Evolutionary conservation across 2,113 vertebrate genomes (phyloP).

Genomic region (Tychaedon coryphoeus): DNA sequence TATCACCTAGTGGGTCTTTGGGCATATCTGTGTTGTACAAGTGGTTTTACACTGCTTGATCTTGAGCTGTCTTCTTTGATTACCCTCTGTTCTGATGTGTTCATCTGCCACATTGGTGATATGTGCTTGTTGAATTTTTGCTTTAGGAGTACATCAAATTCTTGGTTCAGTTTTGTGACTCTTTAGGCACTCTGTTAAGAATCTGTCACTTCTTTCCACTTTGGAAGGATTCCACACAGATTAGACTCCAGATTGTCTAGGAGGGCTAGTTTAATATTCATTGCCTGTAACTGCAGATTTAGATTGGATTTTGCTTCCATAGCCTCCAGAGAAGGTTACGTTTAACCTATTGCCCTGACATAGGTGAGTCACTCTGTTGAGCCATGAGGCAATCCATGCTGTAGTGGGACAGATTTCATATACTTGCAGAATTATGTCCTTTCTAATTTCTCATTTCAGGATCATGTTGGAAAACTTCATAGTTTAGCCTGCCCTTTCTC

Average conservation of each 20-base stretch:
- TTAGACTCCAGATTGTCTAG: not conserved
- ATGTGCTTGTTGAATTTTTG: not conserved
- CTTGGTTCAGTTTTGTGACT: not conserved
- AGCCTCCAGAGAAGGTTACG: not conserved
- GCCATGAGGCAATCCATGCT: not conserved
- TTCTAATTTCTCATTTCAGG: not conserved
- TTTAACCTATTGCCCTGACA: not conserved
- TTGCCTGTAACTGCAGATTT: not conserved
- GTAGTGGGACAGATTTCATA: not conserved
- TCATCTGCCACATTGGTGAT: fast-evolving
- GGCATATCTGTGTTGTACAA: not conserved
- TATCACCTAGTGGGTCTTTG: not conserved
- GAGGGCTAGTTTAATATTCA: not conserved
- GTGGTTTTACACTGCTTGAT: not conserved
- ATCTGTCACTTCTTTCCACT: not conserved
- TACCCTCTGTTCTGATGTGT: not conserved
- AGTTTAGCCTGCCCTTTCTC: not conserved
- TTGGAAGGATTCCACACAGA: not conserved
- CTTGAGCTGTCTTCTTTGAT: not conserved
- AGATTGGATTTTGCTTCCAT: not conserved
- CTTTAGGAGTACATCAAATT: not conserved
- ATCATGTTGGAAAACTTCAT: not conserved
- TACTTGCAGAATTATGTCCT: not conserved
- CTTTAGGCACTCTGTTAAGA: not conserved
- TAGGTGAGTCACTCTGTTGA: not conserved